Percentiles rank a stretch among this genome's conserved stretches.
phyloP scores from a whole-genome alignment of 2,888 invertebrate species.

The Lysandra bellargus region DNA sequence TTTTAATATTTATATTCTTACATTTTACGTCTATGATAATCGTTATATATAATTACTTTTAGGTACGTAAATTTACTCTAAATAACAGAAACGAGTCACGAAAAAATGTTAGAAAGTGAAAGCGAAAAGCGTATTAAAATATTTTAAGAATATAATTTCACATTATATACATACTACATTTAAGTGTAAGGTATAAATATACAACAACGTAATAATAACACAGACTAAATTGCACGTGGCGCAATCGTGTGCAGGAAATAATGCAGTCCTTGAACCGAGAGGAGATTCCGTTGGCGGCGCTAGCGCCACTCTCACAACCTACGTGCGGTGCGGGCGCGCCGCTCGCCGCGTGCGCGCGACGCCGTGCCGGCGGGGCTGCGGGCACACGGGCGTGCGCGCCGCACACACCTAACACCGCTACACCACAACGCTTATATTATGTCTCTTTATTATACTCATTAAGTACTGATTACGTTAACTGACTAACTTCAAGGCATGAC shows the following conservation, averaged over 20 bases:
- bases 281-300: slow-evolving; percentile 70
- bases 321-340: slow-evolving; percentile 45
- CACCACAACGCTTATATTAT: slow-evolving; percentile 65
- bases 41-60: slow-evolving; percentile 80
- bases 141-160: slow-evolving; percentile 78
- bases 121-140: slow-evolving; percentile 79
- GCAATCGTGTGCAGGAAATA: slow-evolving; percentile 76
- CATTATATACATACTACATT: slow-evolving; percentile 79
- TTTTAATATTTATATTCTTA: slow-evolving; percentile 51
- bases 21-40: slow-evolving; percentile 63
- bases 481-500: slow-evolving; percentile 79
- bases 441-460: slow-evolving; percentile 67
- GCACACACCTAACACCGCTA: slow-evolving; percentile 54
- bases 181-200: slow-evolving; percentile 76
- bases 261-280: slow-evolving; percentile 77
- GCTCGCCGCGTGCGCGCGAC: slow-evolving; percentile 31
- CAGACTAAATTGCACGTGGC: slow-evolving; percentile 79
- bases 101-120: slow-evolving; percentile 74
- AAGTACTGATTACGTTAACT: slow-evolving; percentile 77
- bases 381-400: slow-evolving; percentile 35
- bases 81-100: slow-evolving; percentile 80
- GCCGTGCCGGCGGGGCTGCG: slow-evolving; percentile 34
- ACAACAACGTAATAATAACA: slow-evolving; percentile 80
- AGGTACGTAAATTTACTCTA: slow-evolving; percentile 81
- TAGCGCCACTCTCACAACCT: slow-evolving; percentile 68